Percentiles rank a stretch among this genome's conserved stretches.
Conservation (phyloP, 2,797 vertebrate genomes). For the Gila robusta region DNA sequence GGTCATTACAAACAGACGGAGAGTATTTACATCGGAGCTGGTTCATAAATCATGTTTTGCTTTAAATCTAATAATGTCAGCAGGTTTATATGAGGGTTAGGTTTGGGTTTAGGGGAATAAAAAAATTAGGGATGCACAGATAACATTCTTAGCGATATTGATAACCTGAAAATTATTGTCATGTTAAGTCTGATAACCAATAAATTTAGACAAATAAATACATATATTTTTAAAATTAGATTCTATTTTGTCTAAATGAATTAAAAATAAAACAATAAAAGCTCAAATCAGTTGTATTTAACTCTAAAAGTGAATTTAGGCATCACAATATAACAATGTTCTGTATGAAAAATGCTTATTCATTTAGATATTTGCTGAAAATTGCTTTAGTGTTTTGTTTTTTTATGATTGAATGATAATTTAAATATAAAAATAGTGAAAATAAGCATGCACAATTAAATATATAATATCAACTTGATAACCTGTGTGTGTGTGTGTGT, state of each 20-base stretch:
- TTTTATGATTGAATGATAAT: neutral
- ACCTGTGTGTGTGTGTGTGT: constrained; percentile 19
- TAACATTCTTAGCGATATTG: neutral
- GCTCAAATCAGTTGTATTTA: neutral
- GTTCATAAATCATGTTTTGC: neutral
- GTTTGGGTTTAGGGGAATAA: neutral
- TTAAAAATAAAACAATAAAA: neutral
- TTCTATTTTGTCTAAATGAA: neutral
- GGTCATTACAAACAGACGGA: neutral
- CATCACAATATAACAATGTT: neutral
- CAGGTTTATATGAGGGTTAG: neutral
- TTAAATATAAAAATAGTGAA: neutral
- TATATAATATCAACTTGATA: neutral
- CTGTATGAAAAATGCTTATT: neutral
- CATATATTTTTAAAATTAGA: too few relatives aligned
- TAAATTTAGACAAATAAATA: neutral
- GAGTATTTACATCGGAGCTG: neutral
- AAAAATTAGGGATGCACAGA: neutral
- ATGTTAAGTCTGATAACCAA: neutral
- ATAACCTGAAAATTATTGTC: neutral
- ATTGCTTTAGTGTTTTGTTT: neutral
- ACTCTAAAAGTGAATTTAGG: neutral
- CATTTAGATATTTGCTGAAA: neutral
- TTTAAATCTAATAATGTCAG: neutral
- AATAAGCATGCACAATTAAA: neutral